A percentile compares a stretch with the other conserved stretches of the same genome.
Conservation (phyloP, 2,888 invertebrate genomes). For the Sinopyrophorus schimmeli region DNA sequence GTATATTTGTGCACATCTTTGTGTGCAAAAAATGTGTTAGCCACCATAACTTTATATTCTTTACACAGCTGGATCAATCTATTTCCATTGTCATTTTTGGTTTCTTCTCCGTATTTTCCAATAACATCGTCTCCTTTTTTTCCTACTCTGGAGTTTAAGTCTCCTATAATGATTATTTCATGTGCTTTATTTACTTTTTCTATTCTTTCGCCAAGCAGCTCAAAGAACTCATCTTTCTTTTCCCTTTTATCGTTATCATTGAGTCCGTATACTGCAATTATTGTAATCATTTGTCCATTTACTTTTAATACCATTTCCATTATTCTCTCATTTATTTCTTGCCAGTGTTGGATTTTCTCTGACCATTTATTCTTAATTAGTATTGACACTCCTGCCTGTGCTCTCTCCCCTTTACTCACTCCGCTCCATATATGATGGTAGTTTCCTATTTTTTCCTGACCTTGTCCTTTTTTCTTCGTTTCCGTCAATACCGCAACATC, state of each 20-base stretch:
- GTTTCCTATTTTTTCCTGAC: too few relatives aligned
- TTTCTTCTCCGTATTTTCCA: background rate
- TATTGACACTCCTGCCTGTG: constrained; percentile 1
- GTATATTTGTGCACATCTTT: background rate
- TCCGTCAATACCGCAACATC: too few relatives aligned
- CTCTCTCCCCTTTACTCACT: background rate
- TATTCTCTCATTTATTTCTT: constrained; percentile 6
- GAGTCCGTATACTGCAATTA: background rate
- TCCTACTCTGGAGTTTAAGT: constrained; percentile 1
- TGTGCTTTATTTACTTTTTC: background rate
- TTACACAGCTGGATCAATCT: background rate
- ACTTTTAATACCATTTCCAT: background rate
- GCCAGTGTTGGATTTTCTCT: constrained; percentile 1
- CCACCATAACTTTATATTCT: background rate
- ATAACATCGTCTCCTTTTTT: background rate
- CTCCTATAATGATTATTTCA: background rate
- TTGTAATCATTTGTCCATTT: constrained; percentile 1
- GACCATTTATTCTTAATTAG: constrained; percentile 2
- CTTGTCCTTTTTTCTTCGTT: too few relatives aligned
- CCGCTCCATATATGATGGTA: constrained; percentile 7
- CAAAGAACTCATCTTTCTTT: background rate
- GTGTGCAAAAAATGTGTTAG: background rate
- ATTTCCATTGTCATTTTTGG: background rate
- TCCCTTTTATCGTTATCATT: background rate
- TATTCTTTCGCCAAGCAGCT: background rate